phyloP scores from a whole-genome alignment of 2,888 invertebrate genomes.

The Timandra comae region DNA sequence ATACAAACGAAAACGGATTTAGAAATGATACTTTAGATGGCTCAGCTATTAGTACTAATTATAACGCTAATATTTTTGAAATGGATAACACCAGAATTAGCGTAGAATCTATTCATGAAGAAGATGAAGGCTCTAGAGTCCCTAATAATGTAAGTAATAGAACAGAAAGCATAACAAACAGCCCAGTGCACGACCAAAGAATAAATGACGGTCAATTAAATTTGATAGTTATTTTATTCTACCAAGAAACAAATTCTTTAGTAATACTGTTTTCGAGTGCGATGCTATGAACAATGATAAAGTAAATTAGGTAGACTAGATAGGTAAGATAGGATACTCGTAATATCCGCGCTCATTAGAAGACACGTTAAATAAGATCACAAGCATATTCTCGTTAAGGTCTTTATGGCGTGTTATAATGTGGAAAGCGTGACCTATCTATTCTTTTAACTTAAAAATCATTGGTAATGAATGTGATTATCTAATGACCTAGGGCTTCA shows the following conservation, averaged over 20 bases:
- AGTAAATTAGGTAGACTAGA: conserved; percentile 11
- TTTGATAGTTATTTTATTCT: conserved; percentile 50
- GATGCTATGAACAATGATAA: conserved; percentile 14
- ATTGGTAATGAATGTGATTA: too few relatives aligned
- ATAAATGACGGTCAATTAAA: conserved; percentile 53
- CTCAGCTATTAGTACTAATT: too few relatives aligned
- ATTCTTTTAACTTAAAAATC: too few relatives aligned
- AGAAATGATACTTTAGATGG: conserved; percentile 5
- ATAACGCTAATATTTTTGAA: too few relatives aligned
- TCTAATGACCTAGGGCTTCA: conserved; percentile 11
- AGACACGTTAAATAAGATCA: too few relatives aligned
- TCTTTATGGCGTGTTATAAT: too few relatives aligned
- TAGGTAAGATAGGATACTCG: conserved; percentile 9
- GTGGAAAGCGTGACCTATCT: too few relatives aligned
- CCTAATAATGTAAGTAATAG: conserved; percentile 39
- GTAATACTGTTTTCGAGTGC: conserved; percentile 44
- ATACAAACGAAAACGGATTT: too few relatives aligned
- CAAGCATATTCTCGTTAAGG: too few relatives aligned
- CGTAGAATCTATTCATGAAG: conserved; percentile 13
- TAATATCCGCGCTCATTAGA: too few relatives aligned
- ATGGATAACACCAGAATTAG: conserved; percentile 15
- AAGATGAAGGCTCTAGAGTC: conserved; percentile 27
- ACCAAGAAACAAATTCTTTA: conserved; percentile 41
- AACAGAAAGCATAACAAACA: conserved; percentile 45
- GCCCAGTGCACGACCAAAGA: conserved; percentile 33